These are phyloP conservation scores for Helicolenus hilgendorfi DNA, from an alignment of 2,797 vertebrate species.

Conservation along the genomic window DNA sequence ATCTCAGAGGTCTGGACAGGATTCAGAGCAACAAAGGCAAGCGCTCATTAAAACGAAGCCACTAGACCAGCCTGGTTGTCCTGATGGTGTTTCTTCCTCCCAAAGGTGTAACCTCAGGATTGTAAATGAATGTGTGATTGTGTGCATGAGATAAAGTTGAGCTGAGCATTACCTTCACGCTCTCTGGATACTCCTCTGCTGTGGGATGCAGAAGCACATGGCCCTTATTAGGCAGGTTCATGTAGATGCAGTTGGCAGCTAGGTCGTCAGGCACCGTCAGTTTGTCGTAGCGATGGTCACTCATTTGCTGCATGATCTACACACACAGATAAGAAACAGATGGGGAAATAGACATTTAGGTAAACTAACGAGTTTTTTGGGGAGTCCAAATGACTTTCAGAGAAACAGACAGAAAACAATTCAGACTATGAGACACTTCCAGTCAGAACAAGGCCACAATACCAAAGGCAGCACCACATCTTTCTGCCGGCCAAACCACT, in stretches of 20 bases:
- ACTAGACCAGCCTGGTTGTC: constrained; percentile 31
- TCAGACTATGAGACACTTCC: constrained; percentile 33
- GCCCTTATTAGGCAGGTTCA: constrained; percentile 95
- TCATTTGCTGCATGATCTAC: constrained; percentile 99
- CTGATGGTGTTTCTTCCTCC: constrained; percentile 14
- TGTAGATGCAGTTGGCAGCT: constrained; percentile 96
- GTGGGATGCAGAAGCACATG: constrained; percentile 95
- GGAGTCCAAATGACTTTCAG: neutral
- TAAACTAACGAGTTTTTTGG: neutral
- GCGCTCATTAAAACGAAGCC: constrained; percentile 48
- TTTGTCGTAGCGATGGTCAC: constrained; percentile 97
- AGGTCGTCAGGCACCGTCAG: constrained; percentile 95
- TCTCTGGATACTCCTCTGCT: constrained; percentile 94
- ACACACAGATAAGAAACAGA: constrained; percentile 37
- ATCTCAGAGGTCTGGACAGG: constrained; percentile 63
- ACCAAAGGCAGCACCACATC: constrained; percentile 56
- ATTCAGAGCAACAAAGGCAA: constrained; percentile 44
- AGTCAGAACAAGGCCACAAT: constrained; percentile 47
- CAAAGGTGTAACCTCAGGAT: constrained; percentile 18
- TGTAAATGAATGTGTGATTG: constrained; percentile 15
- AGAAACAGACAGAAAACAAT: constrained; percentile 49
- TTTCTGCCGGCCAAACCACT: no score
- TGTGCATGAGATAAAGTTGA: neutral
- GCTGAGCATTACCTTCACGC: constrained; percentile 91
- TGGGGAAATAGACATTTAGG: neutral